Base-by-base conservation (phyloP, 2,113 vertebrate species). In the Laticauda colubrina region DNA sequence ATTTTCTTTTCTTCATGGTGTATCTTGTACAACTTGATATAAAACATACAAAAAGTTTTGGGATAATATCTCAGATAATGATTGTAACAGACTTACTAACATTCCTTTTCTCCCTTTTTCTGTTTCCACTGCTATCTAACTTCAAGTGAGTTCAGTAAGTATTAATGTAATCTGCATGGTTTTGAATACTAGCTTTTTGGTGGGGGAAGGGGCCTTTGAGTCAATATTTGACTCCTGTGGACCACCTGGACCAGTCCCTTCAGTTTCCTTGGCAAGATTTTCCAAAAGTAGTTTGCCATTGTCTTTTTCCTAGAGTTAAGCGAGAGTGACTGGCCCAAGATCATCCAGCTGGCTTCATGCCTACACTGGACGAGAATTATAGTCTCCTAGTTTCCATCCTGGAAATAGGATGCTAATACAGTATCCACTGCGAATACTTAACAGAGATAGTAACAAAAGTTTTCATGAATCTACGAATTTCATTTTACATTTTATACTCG, bases 101-200 rank as follows among this genome's bases (percentile, higher is more conserved):
- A 24, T 23, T 26, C 3, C 89, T 53, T 97, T 94, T 97, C 89
- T 97, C 95, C 87, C 0, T 97, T 97, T 96, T 94, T 98, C 97
- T 97, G 88, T 97, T 95, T 94, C 94, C 94, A 85, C 95, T 96
- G 98, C 98, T 97, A 95, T 97, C 97, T 94, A 91, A 95, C 96
- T 95, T 95, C 96, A 95, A 97, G 97, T 89, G 97, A 97, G 95
- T 92, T 94, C 95, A 85, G 98, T 98, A 98, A 98, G 98, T 98
- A 98, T 96, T 95, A 69, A 48, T 29, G 21, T 43, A 0, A 4
- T 29, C 9, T 23, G 90, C 93, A 95, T 96, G 94, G 92, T 95
- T 96, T 93, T 53, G 24, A 93, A 75, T 89, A 9, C 95, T 81
- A 89, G 91, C 29, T 34, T 1, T 57, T 96, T 96, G 64, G 2